These are phyloP conservation scores for Leucophenga montana DNA, from an alignment of 2,888 invertebrate species.

Conservation along the genomic window DNA sequence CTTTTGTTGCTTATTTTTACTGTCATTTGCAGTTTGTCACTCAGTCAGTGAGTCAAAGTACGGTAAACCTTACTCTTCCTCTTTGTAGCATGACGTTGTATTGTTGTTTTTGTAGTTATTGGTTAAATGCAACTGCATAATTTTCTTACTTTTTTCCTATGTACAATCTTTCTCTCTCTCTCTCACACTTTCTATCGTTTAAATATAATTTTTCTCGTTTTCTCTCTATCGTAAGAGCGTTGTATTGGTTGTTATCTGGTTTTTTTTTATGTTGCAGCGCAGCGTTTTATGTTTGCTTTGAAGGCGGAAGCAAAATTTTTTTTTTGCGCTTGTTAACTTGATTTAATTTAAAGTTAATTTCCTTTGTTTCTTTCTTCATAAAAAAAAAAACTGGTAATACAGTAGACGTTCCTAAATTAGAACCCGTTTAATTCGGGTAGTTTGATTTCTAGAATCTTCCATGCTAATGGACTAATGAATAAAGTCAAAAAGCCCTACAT, in stretches of 20 bases:
- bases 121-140: constrained; percentile 18
- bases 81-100: not conserved
- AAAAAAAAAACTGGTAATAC: too few species aligned
- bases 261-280: not conserved
- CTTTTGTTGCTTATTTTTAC: not conserved
- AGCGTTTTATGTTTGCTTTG: not conserved
- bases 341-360: not conserved
- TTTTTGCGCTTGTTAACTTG: not conserved
- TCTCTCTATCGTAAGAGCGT: not conserved
- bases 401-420: too few species aligned
- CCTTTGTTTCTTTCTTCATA: not conserved
- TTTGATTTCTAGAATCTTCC: too few species aligned
- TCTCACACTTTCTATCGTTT: too few species aligned
- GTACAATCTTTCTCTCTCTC: too few species aligned
- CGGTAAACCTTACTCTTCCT: not conserved
- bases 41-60: constrained; percentile 27
- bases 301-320: constrained; percentile 5
- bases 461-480: too few species aligned
- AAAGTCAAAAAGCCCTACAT: too few species aligned
- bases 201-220: too few species aligned
- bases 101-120: constrained; percentile 12
- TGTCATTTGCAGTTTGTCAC: constrained; percentile 11
- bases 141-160: not conserved
- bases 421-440: too few species aligned
- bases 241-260: not conserved